Evolutionary conservation across 2,888 invertebrate genomes (phyloP), one percentile per base, ranked within the genome.

Genomic region (Erynnis tages): DNA sequence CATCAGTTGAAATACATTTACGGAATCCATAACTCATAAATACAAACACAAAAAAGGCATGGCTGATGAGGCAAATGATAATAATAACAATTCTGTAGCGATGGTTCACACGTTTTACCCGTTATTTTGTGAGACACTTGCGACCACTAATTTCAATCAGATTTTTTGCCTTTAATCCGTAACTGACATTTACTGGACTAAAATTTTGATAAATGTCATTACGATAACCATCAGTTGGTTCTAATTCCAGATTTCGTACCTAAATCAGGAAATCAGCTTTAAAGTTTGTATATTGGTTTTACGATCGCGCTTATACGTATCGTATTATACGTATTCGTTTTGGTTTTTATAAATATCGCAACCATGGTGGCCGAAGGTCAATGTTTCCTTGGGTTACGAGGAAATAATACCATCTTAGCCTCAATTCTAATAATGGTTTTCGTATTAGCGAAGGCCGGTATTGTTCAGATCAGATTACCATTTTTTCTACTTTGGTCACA

Each of bases 121-220:
- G 54, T 58, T 59, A 53, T 44, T 48, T 45, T 41, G 53, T 56
- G 54, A 54, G 48, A 56, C 55, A 54, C 46, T 53, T 21, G 54
- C 35, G 47, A 54, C 55, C 54, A 57, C 57, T 52, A 54, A 59
- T 55, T 54, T 44, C 37, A 47, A 6, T n/a, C 30, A 46, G 46
- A 45, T 32, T 55, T 55, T 52, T 47, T 54, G 57, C 55, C 48
- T 58, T 58, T 83, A 82, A 84, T 79, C 82, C 82, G 65, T 60
- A 63, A 56, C 68, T 82, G 83, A 75, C 82, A 82, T 83, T 84
- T 81, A 62, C 65, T 66, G 69, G 69, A 74, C 65, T 73, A 74
- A 69, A 77, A 82, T 79, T 73, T 63, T 63, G 63, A 66, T 69
- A 61, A 63, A 67, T 63, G 65, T 64, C 65, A 65, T 53, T 46